Percentiles rank a stretch among this genome's conserved stretches.
These are phyloP conservation scores for Trisateles emortualis DNA, from an alignment of 2,888 invertebrate genomes.

Conservation along the genomic window DNA sequence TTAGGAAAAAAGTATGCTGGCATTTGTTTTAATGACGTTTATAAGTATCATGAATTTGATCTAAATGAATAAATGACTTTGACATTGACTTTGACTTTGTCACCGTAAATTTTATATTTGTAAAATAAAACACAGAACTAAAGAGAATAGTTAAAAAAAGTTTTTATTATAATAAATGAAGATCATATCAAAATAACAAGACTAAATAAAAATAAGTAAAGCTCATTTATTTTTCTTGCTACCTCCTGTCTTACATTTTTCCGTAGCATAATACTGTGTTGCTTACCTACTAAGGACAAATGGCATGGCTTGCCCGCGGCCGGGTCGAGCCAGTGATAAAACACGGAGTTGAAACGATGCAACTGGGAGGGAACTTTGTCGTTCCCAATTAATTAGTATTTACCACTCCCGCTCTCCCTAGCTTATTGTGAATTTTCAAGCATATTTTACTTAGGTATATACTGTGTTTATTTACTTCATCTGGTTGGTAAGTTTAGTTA, in stretches of 20 bases:
- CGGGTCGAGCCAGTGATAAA: constrained; percentile 41
- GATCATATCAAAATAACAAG: background rate
- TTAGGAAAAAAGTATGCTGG: too few relatives aligned
- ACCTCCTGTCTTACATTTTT: background rate
- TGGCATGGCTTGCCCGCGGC: constrained; percentile 31
- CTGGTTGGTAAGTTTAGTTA: background rate
- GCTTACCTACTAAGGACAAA: constrained; percentile 28
- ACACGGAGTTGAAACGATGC: constrained; percentile 49
- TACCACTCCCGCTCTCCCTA: constrained; percentile 38
- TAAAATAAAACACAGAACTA: too few relatives aligned
- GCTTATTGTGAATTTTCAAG: constrained; percentile 34
- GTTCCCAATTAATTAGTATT: constrained; percentile 59
- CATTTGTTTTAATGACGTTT: too few relatives aligned
- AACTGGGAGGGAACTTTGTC: constrained; percentile 53
- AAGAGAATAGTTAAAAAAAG: too few relatives aligned
- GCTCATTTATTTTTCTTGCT: background rate
- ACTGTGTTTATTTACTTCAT: background rate
- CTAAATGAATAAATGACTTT: too few relatives aligned
- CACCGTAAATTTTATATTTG: too few relatives aligned
- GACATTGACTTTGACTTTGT: too few relatives aligned
- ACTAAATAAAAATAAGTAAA: background rate
- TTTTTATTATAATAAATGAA: background rate
- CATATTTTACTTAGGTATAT: constrained; percentile 1
- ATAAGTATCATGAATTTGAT: too few relatives aligned
- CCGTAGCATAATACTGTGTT: background rate